These are phyloP conservation scores for Bathynomus jamesi DNA, from an alignment of 1,140 invertebrate genomes.

Conservation along the genomic window DNA sequence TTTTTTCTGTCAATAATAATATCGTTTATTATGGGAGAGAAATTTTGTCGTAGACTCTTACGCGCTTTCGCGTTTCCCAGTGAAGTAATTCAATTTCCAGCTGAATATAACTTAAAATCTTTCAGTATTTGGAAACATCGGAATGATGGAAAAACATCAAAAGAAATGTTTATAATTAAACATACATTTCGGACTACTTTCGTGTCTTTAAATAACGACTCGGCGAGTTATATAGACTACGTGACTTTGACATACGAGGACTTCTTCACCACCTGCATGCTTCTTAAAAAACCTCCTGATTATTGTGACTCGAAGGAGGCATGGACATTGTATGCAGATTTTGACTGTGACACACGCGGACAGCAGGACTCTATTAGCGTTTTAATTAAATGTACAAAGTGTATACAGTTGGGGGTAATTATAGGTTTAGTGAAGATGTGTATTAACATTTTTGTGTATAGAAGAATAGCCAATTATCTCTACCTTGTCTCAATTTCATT, in stretches of 20 bases:
- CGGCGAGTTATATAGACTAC: background rate
- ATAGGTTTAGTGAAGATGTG: constrained; percentile 21
- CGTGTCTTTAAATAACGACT: background rate
- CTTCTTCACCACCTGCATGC: constrained; percentile 19
- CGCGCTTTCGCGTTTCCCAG: too few relatives aligned
- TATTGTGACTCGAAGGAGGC: constrained; percentile 5
- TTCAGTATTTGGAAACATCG: too few relatives aligned
- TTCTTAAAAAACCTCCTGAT: constrained; percentile 21
- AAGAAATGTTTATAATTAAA: too few relatives aligned
- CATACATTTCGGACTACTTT: too few relatives aligned
- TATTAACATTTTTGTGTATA: constrained; percentile 15
- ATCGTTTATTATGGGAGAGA: too few relatives aligned
- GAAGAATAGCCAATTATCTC: constrained; percentile 20
- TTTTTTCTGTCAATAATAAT: too few relatives aligned
- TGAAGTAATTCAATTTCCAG: too few relatives aligned
- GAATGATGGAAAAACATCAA: too few relatives aligned
- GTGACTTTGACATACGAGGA: background rate
- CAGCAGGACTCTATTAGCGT: constrained; percentile 12
- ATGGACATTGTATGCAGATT: constrained; percentile 8
- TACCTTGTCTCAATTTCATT: constrained; percentile 17
- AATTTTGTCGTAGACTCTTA: too few relatives aligned
- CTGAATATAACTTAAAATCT: too few relatives aligned
- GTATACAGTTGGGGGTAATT: constrained; percentile 34
- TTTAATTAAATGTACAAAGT: constrained; percentile 36
- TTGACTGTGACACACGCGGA: constrained; percentile 3